These are phyloP conservation scores for Nowickia ferox DNA, from an alignment of 2,888 invertebrate genomes.

Conservation along the genomic window DNA sequence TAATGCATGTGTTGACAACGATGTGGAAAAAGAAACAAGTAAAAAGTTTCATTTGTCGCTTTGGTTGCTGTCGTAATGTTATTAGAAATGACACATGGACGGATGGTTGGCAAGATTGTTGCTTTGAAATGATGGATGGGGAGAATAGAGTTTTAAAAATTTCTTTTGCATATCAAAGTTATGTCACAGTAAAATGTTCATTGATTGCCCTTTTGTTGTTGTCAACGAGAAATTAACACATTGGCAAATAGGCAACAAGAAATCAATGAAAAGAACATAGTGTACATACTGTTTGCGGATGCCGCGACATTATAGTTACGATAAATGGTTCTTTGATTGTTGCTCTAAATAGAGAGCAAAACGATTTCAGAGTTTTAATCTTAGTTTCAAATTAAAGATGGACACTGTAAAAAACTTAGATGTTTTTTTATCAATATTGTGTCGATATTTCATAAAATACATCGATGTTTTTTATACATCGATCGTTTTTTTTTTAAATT, in stretches of 20 bases:
- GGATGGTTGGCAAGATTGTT: conserved; percentile 20
- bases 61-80: conserved; percentile 41
- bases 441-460: too few relatives aligned
- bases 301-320: neutral
- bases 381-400: too few relatives aligned
- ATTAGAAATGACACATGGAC: conserved; percentile 53
- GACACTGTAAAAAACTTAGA: too few relatives aligned
- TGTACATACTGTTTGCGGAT: too few relatives aligned
- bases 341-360: neutral
- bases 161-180: neutral
- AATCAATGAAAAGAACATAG: too few relatives aligned
- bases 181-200: neutral
- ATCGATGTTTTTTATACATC: too few relatives aligned
- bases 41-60: conserved; percentile 42
- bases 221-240: conserved; percentile 1
- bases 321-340: neutral
- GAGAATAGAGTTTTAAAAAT: neutral
- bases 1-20: conserved; percentile 33
- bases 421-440: too few relatives aligned
- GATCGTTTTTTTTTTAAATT: too few relatives aligned
- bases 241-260: neutral
- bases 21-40: neutral
- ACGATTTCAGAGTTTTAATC: too few relatives aligned
- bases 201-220: neutral
- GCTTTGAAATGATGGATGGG: conserved; percentile 17